phyloP scores from a whole-genome alignment of 2,888 invertebrate species.

The Papilio protenor region DNA sequence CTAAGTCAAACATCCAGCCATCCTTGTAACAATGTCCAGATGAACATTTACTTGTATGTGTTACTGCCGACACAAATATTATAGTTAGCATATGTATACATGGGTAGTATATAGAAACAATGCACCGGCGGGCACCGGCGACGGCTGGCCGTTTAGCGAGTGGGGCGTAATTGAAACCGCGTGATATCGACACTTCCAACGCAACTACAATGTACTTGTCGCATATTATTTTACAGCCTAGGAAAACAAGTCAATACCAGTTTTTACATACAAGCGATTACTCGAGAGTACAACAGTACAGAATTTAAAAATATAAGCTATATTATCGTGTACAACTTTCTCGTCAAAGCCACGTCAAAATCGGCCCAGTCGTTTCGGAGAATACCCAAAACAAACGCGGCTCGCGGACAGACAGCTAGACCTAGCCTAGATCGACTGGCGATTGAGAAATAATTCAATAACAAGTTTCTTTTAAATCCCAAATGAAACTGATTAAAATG shows the following conservation, averaged over 20 bases:
- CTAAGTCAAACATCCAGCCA: background rate
- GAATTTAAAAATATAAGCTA: no score
- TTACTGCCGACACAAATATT: background rate
- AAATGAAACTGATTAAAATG: background rate
- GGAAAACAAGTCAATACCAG: background rate
- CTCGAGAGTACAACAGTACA: no score
- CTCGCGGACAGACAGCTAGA: no score
- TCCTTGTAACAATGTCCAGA: background rate
- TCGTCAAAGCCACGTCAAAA: no score
- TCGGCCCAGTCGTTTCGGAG: no score
- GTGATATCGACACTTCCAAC: slow-evolving; percentile 67
- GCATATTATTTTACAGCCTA: slow-evolving; percentile 39
- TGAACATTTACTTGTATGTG: background rate
- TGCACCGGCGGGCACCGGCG: slow-evolving; percentile 50
- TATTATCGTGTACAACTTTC: no score
- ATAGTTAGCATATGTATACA: slow-evolving; percentile 21
- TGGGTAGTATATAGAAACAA: slow-evolving; percentile 43
- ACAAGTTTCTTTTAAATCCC: background rate
- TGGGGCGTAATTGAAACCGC: slow-evolving; percentile 77
- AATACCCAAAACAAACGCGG: no score
- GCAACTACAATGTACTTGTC: slow-evolving; percentile 42
- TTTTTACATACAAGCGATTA: background rate
- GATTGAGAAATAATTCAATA: no score
- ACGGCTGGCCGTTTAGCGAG: slow-evolving; percentile 67
- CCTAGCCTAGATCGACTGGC: no score